These are phyloP conservation scores for Pheosia tremula DNA, from an alignment of 2,888 invertebrate genomes.

Conservation along the genomic window DNA sequence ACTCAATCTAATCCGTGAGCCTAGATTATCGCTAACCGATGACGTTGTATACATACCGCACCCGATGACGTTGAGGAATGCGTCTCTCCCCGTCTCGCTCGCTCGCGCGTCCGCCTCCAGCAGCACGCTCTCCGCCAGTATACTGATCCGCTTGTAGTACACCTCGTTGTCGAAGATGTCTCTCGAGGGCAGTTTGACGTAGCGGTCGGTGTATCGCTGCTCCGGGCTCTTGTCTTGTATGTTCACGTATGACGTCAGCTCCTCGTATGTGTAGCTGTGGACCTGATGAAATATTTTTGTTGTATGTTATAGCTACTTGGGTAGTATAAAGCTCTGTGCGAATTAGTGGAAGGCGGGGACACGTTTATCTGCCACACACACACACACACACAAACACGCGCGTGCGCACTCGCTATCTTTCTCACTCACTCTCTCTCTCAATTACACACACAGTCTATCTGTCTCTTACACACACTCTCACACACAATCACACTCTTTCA, in stretches of 20 bases:
- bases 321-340: no score
- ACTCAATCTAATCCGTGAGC: no score
- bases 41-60: conserved; percentile 64
- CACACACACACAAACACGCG: no score
- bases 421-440: no score
- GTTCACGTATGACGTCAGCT: conserved; percentile 58
- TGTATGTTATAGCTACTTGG: no score
- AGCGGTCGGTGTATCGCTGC: conserved; percentile 59
- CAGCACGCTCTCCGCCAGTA: conserved; percentile 85
- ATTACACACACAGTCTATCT: no score
- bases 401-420: no score
- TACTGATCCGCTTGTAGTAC: conserved; percentile 79
- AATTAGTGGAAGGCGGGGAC: no score
- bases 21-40: no score
- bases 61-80: conserved; percentile 87
- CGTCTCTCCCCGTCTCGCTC: conserved; percentile 70
- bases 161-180: conserved; percentile 69
- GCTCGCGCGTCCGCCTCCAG: conserved; percentile 86
- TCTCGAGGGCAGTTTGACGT: conserved; percentile 43
- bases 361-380: no score
- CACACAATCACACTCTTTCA: no score
- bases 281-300: conserved; percentile 43
- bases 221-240: conserved; percentile 51
- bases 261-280: conserved; percentile 66
- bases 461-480: no score